phyloP scores from a whole-genome alignment of 2,888 invertebrate species.

The Acleris cristana region DNA sequence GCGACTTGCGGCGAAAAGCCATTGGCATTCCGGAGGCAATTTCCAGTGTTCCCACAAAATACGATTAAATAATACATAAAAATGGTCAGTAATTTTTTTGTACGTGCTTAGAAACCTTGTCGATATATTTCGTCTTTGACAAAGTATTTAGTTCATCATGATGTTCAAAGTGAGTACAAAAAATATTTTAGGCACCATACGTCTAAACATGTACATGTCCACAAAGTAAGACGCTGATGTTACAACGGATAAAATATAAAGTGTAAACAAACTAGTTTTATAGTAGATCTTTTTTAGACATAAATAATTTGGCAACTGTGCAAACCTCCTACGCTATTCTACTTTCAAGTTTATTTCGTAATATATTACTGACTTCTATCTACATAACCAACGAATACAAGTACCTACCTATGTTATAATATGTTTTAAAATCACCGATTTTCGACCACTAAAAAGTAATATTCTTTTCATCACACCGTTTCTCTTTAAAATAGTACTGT shows the following conservation, averaged over 20 bases:
- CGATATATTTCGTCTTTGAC: no score
- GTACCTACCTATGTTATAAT: conserved; percentile 5
- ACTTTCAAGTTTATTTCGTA: conserved; percentile 11
- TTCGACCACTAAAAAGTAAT: conserved; percentile 6
- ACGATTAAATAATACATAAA: not conserved
- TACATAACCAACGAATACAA: not conserved
- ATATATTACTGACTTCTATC: conserved; percentile 11
- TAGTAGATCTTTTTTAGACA: not conserved
- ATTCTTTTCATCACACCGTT: conserved; percentile 1
- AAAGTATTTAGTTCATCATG: no score
- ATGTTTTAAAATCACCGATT: not conserved
- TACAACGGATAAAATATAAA: no score
- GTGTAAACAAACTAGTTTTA: not conserved
- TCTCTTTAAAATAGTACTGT: conserved; percentile 28
- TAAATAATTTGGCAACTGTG: not conserved
- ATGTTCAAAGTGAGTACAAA: no score
- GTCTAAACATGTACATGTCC: no score
- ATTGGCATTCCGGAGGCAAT: conserved; percentile 39
- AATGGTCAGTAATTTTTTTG: no score
- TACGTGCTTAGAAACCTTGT: no score
- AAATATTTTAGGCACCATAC: no score
- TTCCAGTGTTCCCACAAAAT: not conserved
- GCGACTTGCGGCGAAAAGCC: conserved; percentile 48
- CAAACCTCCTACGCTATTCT: conserved; percentile 17
- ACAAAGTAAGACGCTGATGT: no score